Percentiles rank a stretch among this genome's conserved stretches.
phyloP scores from a whole-genome alignment of 2,113 vertebrate genomes.

The Ancistrus triradiatus region DNA sequence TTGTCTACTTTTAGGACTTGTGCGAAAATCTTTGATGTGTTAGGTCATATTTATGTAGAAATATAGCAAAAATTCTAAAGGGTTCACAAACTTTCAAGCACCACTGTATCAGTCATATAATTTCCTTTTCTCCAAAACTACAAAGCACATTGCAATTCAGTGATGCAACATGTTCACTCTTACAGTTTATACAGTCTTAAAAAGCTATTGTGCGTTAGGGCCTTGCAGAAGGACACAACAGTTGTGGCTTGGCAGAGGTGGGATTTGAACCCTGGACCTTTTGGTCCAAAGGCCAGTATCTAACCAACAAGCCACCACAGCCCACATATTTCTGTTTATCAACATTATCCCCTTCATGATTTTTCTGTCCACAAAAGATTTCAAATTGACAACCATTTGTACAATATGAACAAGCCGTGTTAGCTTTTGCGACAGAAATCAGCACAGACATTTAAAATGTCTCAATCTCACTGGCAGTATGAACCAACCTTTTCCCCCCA shows the following conservation, averaged over 20 bases:
- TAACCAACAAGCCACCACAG: no score
- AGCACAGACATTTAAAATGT: conserved; percentile 56
- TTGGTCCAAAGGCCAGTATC: no score
- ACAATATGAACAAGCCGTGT: neutral
- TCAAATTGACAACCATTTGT: conserved; percentile 19
- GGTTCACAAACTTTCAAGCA: no score
- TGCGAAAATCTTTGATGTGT: no score
- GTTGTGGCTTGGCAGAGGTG: no score
- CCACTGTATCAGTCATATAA: neutral
- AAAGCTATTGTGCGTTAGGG: no score
- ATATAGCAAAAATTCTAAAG: no score
- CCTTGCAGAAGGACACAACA: no score
- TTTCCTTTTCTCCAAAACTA: neutral
- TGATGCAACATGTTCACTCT: neutral
- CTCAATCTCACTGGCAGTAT: conserved; percentile 63
- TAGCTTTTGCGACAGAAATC: conserved; percentile 4
- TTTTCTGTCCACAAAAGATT: neutral
- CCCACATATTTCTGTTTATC: conserved; percentile 9
- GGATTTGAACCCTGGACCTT: no score
- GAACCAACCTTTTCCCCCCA: conserved; percentile 59
- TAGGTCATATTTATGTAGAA: no score
- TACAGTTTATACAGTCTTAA: no score
- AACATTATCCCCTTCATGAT: conserved; percentile 15
- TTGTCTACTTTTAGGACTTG: no score
- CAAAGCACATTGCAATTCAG: neutral